Evolutionary conservation across 2,888 invertebrate species (phyloP).

Genomic region (Aphidius colemani): DNA sequence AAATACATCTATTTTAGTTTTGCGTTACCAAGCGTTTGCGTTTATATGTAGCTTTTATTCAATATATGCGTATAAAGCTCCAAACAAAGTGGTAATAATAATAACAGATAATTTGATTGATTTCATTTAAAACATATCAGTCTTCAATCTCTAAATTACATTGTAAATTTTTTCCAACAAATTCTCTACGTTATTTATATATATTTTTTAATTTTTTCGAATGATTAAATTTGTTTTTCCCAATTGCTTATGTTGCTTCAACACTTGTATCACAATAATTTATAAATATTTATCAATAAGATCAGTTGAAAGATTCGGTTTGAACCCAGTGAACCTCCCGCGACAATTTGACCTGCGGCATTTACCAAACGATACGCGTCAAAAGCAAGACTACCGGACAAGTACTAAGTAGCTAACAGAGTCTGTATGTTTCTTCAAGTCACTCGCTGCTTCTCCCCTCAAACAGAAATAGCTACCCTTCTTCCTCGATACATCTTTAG

Average conservation of each 20-base stretch:
- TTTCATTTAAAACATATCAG: conserved; percentile 5
- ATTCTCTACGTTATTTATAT: neutral
- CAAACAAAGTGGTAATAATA: too few species aligned
- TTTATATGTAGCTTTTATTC: too few species aligned
- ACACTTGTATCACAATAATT: too few species aligned
- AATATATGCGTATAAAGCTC: too few species aligned
- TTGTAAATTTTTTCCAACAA: neutral
- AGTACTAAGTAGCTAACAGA: conserved; percentile 56
- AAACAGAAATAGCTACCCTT: conserved; percentile 60
- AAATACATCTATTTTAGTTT: conserved; percentile 38
- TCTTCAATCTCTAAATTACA: conserved; percentile 21
- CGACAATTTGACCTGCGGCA: too few species aligned
- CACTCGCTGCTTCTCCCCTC: conserved; percentile 48
- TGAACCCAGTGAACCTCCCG: too few species aligned
- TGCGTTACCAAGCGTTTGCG: conserved; percentile 10
- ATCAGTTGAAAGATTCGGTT: too few species aligned
- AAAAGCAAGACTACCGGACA: conserved; percentile 52
- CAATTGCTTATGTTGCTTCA: too few species aligned
- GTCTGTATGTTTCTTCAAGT: conserved; percentile 51
- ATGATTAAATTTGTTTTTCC: too few species aligned
- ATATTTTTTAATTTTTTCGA: too few species aligned
- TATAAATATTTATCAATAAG: too few species aligned
- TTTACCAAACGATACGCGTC: conserved; percentile 48
- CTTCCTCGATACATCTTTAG: conserved; percentile 56
- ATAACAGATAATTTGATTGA: conserved; percentile 8